Evolutionary conservation across 2,888 invertebrate species (phyloP).

Genomic region (Drosophila eohydei): DNA sequence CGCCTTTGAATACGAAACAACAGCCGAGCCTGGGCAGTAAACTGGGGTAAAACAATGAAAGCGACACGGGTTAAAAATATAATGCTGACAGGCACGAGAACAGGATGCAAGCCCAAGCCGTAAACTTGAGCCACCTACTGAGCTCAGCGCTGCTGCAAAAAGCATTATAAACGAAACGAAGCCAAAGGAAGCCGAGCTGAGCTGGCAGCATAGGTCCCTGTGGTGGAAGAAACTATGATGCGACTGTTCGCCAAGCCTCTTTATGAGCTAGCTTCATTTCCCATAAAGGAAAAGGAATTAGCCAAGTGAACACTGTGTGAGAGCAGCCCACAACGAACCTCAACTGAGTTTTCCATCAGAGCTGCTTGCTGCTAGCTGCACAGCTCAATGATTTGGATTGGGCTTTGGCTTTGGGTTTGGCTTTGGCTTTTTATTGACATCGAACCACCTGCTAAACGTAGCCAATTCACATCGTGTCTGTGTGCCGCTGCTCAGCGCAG

Average conservation of each 20-base stretch:
- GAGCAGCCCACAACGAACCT: slow-evolving; percentile 34
- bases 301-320: slow-evolving; percentile 5
- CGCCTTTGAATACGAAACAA: slow-evolving; percentile 52
- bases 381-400: slow-evolving; percentile 50
- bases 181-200: slow-evolving; percentile 25
- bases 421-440: slow-evolving; percentile 13
- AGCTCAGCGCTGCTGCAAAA: slow-evolving; percentile 32
- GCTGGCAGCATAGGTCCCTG: slow-evolving; percentile 18
- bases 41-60: slow-evolving; percentile 54
- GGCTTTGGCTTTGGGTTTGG: slow-evolving; percentile 20
- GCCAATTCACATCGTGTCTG: slow-evolving; percentile 44
- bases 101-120: slow-evolving; percentile 30
- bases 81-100: slow-evolving; percentile 42
- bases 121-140: slow-evolving; percentile 59
- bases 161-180: slow-evolving; percentile 61
- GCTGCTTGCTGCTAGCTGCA: slow-evolving; percentile 8
- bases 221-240: slow-evolving; percentile 35
- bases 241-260: slow-evolving; percentile 24
- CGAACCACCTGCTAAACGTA: slow-evolving; percentile 39
- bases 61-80: slow-evolving; percentile 53
- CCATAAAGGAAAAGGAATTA: slow-evolving; percentile 8
- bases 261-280: slow-evolving; percentile 36
- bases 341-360: slow-evolving; percentile 21
- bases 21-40: slow-evolving; percentile 19
- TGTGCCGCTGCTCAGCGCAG: slow-evolving; percentile 58